Base-by-base conservation (phyloP, 2,888 invertebrate genomes). In the Hirtodrosophila duncani region DNA sequence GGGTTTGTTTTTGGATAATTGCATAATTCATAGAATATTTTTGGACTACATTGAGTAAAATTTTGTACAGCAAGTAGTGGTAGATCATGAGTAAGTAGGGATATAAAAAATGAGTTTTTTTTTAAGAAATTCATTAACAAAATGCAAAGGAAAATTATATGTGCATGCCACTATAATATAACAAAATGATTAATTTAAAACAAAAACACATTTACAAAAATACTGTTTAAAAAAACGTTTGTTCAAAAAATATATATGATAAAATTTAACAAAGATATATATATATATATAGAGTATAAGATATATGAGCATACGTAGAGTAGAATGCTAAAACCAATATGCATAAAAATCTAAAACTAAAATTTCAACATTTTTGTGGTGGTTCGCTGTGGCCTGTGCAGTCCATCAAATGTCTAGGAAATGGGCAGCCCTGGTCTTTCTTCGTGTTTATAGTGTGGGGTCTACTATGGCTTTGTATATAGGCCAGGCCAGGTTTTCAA, bases 381-480 rank as follows among this genome's bases (percentile, higher is more conserved):
- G 43, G 20, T 33, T 33, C 24, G 48, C 46, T 16, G 50, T 66
- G 53, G 53, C 51, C 37, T 55, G 57, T 68, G 70, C 67, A 67
- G 63, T 61, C 57, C 69, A 51, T 62, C 71, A 72, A 71, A 68
- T 60, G 70, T 78, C 65, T 77, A 71, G 63, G 74, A 68, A 72
- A 61, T 68, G 65, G 77, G 49, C 71, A 74, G 70, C 72, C 71
- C 63, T 59, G 11, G 13, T 17, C 24, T 21, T 24, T 53, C 10
- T 26, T 4, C 10, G 27, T 27, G 8, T 23, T 13, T 37, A 9
- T 34, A 24, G 21, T 31, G 26, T 24, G 16, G 21, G 36, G 33
- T 44, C 42, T 53, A 29, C 53, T 30, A 11, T 30, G 27, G 43
- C 37, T 51, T 18, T 34, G 20, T 52, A 26, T 45, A n/a, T n/a